phyloP scores from a whole-genome alignment of 2,113 vertebrate species.

The Calypte anna region DNA sequence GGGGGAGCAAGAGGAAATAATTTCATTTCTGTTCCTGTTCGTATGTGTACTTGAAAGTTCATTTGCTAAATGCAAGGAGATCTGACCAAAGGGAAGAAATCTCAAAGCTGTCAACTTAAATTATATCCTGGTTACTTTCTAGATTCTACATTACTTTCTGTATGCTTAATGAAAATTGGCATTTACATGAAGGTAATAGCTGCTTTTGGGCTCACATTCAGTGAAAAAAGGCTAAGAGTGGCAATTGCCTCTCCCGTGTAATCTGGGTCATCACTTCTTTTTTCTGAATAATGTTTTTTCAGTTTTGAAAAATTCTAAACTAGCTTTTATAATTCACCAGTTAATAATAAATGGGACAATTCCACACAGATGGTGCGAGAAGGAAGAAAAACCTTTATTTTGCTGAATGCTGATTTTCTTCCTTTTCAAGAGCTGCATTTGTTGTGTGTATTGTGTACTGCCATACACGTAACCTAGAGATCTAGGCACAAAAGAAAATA shows the following conservation, averaged over 20 bases:
- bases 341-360: background rate
- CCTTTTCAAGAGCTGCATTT: background rate
- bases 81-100: slow-evolving; percentile 23
- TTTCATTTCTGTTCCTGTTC: background rate
- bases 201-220: slow-evolving; percentile 5
- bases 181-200: slow-evolving; percentile 26
- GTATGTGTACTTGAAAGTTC: background rate
- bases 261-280: background rate
- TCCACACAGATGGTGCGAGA: background rate
- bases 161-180: slow-evolving; percentile 42
- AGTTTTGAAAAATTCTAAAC: background rate
- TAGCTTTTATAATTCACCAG: background rate
- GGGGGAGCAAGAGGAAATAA: background rate
- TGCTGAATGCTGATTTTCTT: background rate
- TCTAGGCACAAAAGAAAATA: background rate
- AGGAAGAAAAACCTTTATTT: background rate
- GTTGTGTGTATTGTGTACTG: background rate
- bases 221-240: background rate
- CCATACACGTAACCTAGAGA: background rate
- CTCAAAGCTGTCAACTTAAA: slow-evolving; percentile 51
- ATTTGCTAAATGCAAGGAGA: slow-evolving; percentile 26
- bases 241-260: background rate
- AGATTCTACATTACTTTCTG: background rate
- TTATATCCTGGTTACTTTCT: slow-evolving; percentile 14
- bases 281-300: background rate